Conservation (phyloP, 2,888 invertebrate species). For the Cephus nigrinus region DNA sequence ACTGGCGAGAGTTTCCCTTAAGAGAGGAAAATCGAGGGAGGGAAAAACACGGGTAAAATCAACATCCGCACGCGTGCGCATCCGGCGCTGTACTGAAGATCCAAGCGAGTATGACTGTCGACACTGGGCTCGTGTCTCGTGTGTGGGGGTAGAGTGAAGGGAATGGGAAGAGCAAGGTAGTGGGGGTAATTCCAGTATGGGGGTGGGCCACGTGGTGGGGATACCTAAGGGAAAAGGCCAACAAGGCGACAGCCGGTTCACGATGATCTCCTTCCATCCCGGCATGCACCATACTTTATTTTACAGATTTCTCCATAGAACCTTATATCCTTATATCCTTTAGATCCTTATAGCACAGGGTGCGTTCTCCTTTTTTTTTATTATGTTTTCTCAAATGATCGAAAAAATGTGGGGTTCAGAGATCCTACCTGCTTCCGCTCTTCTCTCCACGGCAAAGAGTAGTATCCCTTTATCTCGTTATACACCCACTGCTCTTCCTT, state of each 20-base stretch:
- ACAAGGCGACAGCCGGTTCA: slow-evolving; percentile 56
- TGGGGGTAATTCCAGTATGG: slow-evolving; percentile 6
- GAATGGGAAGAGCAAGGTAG: slow-evolving; percentile 9
- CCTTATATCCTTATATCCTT: neutral
- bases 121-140: slow-evolving; percentile 27
- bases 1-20: neutral
- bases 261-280: slow-evolving; percentile 38
- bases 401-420: neutral
- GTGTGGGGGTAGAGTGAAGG: slow-evolving; percentile 14
- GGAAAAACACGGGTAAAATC: neutral
- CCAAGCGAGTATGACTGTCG: slow-evolving; percentile 44
- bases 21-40: neutral
- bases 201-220: slow-evolving; percentile 13
- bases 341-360: neutral
- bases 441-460: neutral
- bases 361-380: neutral
- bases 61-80: slow-evolving; percentile 55
- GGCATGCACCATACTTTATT: slow-evolving; percentile 43
- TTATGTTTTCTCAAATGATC: neutral
- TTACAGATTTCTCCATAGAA: neutral
- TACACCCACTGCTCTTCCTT: neutral
- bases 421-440: neutral
- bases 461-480: neutral
- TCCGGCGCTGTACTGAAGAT: slow-evolving; percentile 58
- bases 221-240: slow-evolving; percentile 20